Evolutionary conservation across 2,888 invertebrate species (phyloP).

Genomic region (Eristalis pertinax): DNA sequence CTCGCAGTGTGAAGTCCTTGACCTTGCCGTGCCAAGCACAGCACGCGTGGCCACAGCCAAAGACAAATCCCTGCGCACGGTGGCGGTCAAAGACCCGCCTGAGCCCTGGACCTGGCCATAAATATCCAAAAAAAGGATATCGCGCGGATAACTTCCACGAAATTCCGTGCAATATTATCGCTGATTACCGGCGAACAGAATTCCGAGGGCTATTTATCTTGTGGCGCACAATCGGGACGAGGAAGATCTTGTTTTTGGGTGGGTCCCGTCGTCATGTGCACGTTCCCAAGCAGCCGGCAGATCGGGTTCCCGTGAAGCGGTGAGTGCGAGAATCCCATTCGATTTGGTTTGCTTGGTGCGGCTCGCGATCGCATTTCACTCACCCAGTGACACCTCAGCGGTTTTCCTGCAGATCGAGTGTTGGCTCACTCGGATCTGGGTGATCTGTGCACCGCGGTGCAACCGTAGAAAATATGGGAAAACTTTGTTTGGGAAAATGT

Average conservation of each 20-base stretch:
- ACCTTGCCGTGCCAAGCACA: slow-evolving; percentile 20
- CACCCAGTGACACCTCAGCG: slow-evolving; percentile 39
- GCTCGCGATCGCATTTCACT: slow-evolving; percentile 23
- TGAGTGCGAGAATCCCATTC: background rate
- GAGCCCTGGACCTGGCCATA: slow-evolving; percentile 24
- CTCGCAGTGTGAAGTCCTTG: slow-evolving; percentile 30
- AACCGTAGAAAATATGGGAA: slow-evolving; percentile 33
- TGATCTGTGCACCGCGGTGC: slow-evolving; percentile 23
- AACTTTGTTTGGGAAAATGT: slow-evolving; percentile 10
- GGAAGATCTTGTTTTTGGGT: background rate
- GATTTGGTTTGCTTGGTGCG: slow-evolving; percentile 15
- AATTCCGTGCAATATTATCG: slow-evolving; percentile 17
- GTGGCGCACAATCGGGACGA: slow-evolving; percentile 1
- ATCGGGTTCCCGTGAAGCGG: background rate
- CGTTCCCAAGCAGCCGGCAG: background rate
- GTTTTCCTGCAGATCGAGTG: slow-evolving; percentile 21
- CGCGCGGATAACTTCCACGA: slow-evolving; percentile 18
- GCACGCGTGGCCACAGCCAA: background rate
- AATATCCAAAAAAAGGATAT: background rate
- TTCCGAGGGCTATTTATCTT: slow-evolving; percentile 33
- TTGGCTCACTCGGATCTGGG: slow-evolving; percentile 7
- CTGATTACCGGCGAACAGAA: slow-evolving; percentile 6
- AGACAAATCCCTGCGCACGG: background rate
- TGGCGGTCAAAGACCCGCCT: slow-evolving; percentile 19
- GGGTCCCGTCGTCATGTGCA: background rate